Evolutionary conservation across 2,888 invertebrate genomes (phyloP).

Genomic region (Phaedon cochleariae): DNA sequence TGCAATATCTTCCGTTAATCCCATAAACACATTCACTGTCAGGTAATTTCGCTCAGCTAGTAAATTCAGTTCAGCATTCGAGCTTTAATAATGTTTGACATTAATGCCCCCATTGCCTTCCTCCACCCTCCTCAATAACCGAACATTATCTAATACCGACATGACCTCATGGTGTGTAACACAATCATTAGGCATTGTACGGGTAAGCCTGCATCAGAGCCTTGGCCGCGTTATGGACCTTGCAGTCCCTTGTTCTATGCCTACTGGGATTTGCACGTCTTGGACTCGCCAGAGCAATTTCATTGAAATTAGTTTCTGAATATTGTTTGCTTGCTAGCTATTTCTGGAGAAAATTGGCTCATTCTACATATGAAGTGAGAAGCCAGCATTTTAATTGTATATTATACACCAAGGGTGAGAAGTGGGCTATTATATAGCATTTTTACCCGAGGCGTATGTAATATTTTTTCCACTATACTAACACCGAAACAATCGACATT

Average conservation of each 20-base stretch:
- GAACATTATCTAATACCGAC: constrained; percentile 55
- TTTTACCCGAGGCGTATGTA: too few relatives aligned
- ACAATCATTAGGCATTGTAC: constrained; percentile 57
- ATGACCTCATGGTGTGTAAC: constrained; percentile 57
- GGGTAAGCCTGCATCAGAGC: constrained; percentile 41
- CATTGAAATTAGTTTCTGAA: neutral
- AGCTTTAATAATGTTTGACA: constrained; percentile 54
- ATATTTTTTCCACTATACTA: too few relatives aligned
- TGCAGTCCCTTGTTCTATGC: neutral
- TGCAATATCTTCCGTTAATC: constrained; percentile 42
- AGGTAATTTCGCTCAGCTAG: constrained; percentile 42
- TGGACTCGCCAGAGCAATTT: constrained; percentile 7
- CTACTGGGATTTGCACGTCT: constrained; percentile 20
- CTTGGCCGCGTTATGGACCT: neutral
- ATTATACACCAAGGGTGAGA: too few relatives aligned
- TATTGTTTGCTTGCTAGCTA: neutral
- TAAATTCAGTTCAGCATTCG: constrained; percentile 47
- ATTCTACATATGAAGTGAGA: too few relatives aligned
- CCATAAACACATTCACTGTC: constrained; percentile 45
- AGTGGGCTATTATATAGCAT: too few relatives aligned
- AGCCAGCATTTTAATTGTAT: too few relatives aligned
- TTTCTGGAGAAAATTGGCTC: neutral
- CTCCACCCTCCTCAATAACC: constrained; percentile 54
- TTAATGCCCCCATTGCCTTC: constrained; percentile 49
- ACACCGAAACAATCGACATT: too few relatives aligned